Evolutionary conservation across 2,888 invertebrate species (phyloP), one percentile per base, ranked within the genome.

Genomic region (Itoplectis maculator): DNA sequence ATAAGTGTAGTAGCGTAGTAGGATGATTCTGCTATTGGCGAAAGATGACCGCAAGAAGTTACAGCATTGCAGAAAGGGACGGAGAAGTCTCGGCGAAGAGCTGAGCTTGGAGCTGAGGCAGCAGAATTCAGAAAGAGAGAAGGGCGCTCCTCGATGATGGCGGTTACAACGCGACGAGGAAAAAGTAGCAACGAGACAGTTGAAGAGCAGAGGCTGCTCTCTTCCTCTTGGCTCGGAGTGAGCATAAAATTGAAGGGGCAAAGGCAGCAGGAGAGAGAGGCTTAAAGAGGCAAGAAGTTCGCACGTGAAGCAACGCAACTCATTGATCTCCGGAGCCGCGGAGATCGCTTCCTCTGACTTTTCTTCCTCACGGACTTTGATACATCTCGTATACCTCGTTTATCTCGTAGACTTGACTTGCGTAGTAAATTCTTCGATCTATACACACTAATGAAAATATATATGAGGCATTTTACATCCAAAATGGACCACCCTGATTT

Each of bases 281-380:
- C 20, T 51, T 59, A 54, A 37, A 51, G 45, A n/a, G 45, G 66
- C 77, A 88, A 88, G 83, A 88, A 87, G 74, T 83, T 72, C 69
- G 86, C 88, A 89, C 89, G 88, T 88, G 88, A 69, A 85, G 85
- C 77, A 84, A 89, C 87, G 88, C 87, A 82, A 84, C 83, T 86
- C 87, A 85, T 87, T 86, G 85, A 86, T 85, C 85, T 81, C 66
- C 63, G 35, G 40, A 59, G 47, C 84, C 72, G 51, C 72, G 35
- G 40, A 65, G 47, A 79, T 79, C 75, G 61, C 40, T 59, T 18
- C 56, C 66, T 42, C 11, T 40, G 59, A n/a, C 65, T 76, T 81
- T 66, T 51, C 23, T 29, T 47, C 59, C 40, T 59, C 23, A 63
- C 15, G 51, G 11, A 40, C 42, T 42, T n/a, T 65, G 56, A 73